Conservation (phyloP, 2,888 invertebrate species). For the Ectobius pallidus region DNA sequence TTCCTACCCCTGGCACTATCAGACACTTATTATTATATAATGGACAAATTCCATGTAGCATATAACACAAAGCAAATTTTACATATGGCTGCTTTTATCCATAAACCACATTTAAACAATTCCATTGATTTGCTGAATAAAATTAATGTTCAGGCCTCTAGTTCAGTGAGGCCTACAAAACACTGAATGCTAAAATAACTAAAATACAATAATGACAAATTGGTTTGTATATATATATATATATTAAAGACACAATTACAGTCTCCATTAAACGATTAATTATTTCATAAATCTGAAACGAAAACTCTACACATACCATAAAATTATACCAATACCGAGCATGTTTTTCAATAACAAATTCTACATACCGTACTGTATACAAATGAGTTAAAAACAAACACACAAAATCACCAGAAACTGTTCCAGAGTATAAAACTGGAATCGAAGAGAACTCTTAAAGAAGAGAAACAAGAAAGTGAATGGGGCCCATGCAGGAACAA, state of each 20-base stretch:
- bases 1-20: too few species aligned
- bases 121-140: not conserved
- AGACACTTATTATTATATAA: not conserved
- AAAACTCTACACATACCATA: not conserved
- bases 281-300: not conserved
- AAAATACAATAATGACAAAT: not conserved
- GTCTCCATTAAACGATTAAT: not conserved
- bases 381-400: too few species aligned
- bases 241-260: not conserved
- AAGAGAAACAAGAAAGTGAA: too few species aligned
- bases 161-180: not conserved
- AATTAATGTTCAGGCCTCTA: not conserved
- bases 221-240: not conserved
- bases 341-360: too few species aligned
- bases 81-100: not conserved
- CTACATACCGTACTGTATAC: too few species aligned
- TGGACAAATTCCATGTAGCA: not conserved
- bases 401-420: too few species aligned
- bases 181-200: not conserved
- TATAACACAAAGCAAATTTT: slow-evolving; percentile 3
- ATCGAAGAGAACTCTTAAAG: too few species aligned
- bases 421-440: too few species aligned
- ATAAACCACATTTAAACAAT: slow-evolving; percentile 17
- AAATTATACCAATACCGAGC: too few species aligned
- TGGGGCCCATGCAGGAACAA: slow-evolving; percentile 1